These are phyloP conservation scores for Spodoptera littoralis DNA, from an alignment of 2,888 invertebrate species.

Conservation along the genomic window DNA sequence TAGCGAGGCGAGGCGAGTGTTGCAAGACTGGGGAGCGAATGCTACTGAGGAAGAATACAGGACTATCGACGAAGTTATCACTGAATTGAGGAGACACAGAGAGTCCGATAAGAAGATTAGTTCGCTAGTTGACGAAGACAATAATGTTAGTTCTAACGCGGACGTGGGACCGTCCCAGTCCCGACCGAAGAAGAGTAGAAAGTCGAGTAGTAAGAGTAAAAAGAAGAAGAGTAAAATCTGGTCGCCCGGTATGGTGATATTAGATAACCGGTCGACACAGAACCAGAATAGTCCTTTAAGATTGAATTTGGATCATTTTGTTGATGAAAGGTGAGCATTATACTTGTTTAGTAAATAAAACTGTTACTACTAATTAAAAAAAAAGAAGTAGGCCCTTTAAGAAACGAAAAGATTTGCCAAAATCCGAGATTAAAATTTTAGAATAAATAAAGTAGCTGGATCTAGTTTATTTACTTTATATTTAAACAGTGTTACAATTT, in stretches of 20 bases:
- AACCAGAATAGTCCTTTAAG: conserved; percentile 74
- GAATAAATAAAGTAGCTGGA: neutral
- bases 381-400: too few species aligned
- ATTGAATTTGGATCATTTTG: conserved; percentile 84
- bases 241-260: conserved; percentile 81
- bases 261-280: conserved; percentile 77
- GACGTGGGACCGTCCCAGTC: conserved; percentile 66
- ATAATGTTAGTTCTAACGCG: conserved; percentile 51
- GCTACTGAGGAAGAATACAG: conserved; percentile 70
- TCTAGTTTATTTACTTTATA: neutral
- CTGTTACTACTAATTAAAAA: too few species aligned
- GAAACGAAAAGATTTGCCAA: too few species aligned
- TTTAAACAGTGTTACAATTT: neutral
- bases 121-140: conserved; percentile 64
- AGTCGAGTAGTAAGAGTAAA: conserved; percentile 72
- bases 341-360: neutral
- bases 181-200: conserved; percentile 72
- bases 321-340: conserved; percentile 80
- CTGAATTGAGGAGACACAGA: conserved; percentile 75
- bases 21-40: conserved; percentile 72
- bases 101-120: conserved; percentile 68
- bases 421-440: too few species aligned
- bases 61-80: conserved; percentile 78
- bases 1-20: conserved; percentile 61
- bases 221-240: conserved; percentile 79